Base-by-base conservation (phyloP, 2,113 vertebrate species). In the Platysternon megacephalum region DNA sequence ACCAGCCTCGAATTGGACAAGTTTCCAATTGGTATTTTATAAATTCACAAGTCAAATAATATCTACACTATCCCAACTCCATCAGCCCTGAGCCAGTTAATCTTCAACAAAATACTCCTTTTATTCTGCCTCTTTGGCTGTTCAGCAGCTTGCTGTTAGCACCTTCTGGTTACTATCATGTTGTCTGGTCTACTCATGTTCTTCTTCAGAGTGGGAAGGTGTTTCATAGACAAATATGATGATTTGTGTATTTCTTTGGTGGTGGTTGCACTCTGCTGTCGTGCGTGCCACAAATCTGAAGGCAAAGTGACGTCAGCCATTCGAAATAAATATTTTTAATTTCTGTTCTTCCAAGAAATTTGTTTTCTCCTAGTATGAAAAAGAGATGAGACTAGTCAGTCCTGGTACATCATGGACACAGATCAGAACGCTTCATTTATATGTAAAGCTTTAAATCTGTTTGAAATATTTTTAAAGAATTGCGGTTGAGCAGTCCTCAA, bases 81-180 rank as follows among this genome's bases (percentile, higher is more conserved):
- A 44, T 24, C 24, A 42, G 72, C 22, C 39, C 22, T 46, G 42
- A 46, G 44, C 26, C 74, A 46, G 74, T 13, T 44, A 44, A 76
- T 78, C 5, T 46, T 78, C 42, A 78, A 46, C 22, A 78, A 78
- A 78, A 78, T 26, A 53, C 42, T 76, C 10, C 21, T 44, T 3
- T 93, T 56, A 0, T 16, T 61, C 88, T 74, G 5, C 24, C 29
- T 19, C 32, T 26, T 19, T 51, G n/a, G 42, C 14, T 82, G 11
- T 94, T 93, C 52, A 6, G 2, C 5, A 61, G 81, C 2, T 1
- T 68, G 85, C 28, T 80, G 11, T 42, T 4, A 0, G 49, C 78
- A 56, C 22, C 46, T 26, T 46, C 4, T 6, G 0, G 0, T 85
- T 90, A 39, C 0, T 0, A 1, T 81, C 42, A 83, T 72, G 7